Percentiles rank a stretch among this genome's conserved stretches.
Evolutionary conservation across 2,888 invertebrate species (phyloP).

Genomic region (Globia sparganii): DNA sequence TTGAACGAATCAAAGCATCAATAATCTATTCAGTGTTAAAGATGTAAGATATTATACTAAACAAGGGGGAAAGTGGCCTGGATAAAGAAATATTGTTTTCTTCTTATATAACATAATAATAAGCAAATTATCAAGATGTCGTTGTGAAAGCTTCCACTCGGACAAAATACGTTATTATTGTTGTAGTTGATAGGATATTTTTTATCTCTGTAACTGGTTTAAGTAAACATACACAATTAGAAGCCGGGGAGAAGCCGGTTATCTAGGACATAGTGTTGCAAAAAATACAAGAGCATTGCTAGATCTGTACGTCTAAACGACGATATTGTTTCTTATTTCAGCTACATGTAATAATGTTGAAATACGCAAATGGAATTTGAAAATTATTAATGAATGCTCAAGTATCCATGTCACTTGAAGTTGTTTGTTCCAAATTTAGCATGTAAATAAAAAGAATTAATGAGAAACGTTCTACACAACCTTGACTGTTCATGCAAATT

Average conservation of each 20-base stretch:
- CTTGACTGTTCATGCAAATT: conserved; percentile 54
- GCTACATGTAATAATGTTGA: conserved; percentile 3
- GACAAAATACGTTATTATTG: conserved; percentile 48
- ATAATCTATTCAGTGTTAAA: conserved; percentile 2
- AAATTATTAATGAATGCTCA: conserved; percentile 27
- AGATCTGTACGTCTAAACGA: conserved; percentile 25
- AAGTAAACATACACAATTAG: conserved; percentile 48
- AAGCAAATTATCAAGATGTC: conserved; percentile 50
- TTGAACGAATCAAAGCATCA: conserved; percentile 15
- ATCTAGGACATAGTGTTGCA: conserved; percentile 27
- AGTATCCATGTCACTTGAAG: conserved; percentile 34
- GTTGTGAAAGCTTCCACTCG: conserved; percentile 27
- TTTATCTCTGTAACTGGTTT: conserved; percentile 45
- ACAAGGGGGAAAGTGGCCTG: background rate
- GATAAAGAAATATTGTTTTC: conserved; percentile 48
- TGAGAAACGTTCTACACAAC: conserved; percentile 43
- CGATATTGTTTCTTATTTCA: conserved; percentile 5
- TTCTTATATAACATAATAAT: conserved; percentile 47
- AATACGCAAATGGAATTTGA: conserved; percentile 33
- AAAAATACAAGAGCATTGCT: conserved; percentile 33
- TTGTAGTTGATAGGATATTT: conserved; percentile 43
- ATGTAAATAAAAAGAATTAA: conserved; percentile 34
- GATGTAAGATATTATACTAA: conserved; percentile 4
- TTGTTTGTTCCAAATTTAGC: conserved; percentile 39
- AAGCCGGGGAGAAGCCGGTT: conserved; percentile 36